A percentile compares a stretch with the other conserved stretches of the same genome.
Conservation (phyloP, 2,797 vertebrate genomes). For the Petrocephalus schoutedeni region DNA sequence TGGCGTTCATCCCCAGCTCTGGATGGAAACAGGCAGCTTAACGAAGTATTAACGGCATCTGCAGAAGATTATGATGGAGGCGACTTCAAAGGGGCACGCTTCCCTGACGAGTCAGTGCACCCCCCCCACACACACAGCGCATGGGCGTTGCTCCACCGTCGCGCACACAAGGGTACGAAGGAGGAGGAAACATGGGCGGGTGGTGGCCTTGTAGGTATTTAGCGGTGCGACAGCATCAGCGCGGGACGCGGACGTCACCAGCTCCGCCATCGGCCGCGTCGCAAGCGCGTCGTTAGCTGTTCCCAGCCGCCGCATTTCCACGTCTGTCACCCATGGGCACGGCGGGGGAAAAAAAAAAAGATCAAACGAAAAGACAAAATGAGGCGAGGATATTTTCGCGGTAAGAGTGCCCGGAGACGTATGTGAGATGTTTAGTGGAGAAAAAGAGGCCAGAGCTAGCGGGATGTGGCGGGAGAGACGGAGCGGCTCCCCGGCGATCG, state of each 20-base stretch:
- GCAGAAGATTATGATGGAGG: background rate
- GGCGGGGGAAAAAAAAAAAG: constrained; percentile 36
- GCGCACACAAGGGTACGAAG: constrained; percentile 44
- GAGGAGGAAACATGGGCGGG: constrained; percentile 28
- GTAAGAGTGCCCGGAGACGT: constrained; percentile 28
- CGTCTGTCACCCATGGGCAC: constrained; percentile 25
- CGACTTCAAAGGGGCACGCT: constrained; percentile 32
- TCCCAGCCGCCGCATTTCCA: background rate
- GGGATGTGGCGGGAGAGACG: constrained; percentile 41
- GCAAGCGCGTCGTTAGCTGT: constrained; percentile 40
- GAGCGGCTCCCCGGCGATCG: constrained; percentile 51
- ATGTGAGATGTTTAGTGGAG: constrained; percentile 31
- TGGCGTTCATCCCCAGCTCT: background rate
- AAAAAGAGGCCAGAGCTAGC: constrained; percentile 59
- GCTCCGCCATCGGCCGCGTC: constrained; percentile 29
- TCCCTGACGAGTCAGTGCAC: constrained; percentile 46
- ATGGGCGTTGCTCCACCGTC: constrained; percentile 44
- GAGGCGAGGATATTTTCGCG: constrained; percentile 41
- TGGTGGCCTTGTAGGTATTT: constrained; percentile 35
- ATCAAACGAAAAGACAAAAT: constrained; percentile 31
- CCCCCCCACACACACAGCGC: constrained; percentile 31
- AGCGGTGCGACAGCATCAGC: constrained; percentile 11
- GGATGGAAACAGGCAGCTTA: constrained; percentile 26
- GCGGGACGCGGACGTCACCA: constrained; percentile 27
- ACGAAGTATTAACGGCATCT: background rate